phyloP scores from a whole-genome alignment of 2,113 vertebrate species.

The Muntiacus muntjak region DNA sequence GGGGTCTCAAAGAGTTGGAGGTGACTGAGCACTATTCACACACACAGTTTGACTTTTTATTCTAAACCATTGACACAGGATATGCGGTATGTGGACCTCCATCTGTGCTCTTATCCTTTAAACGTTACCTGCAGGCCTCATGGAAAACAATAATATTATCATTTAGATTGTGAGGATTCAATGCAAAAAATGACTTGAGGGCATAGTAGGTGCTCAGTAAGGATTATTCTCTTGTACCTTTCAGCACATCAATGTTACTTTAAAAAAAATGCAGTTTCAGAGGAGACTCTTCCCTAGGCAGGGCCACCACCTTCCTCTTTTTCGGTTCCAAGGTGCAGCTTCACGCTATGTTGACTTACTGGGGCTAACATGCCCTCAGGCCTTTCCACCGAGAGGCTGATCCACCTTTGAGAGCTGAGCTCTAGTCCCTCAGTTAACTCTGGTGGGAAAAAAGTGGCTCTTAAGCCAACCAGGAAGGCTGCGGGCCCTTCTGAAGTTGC shows the following conservation, averaged over 20 bases:
- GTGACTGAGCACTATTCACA: background rate
- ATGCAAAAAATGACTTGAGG: background rate
- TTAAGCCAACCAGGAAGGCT: slow-evolving; percentile 32
- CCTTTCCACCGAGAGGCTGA: background rate
- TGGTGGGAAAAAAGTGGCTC: background rate
- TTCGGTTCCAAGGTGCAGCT: background rate
- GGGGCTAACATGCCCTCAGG: background rate
- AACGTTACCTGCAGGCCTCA: background rate
- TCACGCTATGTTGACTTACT: background rate
- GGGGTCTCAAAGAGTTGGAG: background rate
- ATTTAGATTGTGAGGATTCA: background rate
- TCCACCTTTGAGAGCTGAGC: background rate
- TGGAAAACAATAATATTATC: background rate
- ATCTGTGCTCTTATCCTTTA: background rate
- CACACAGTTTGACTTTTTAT: background rate
- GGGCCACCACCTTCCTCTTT: background rate
- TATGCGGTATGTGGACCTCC: background rate
- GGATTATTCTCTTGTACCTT: background rate
- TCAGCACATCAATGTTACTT: background rate
- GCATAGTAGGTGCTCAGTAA: background rate
- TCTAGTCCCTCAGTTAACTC: background rate
- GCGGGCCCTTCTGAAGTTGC: background rate
- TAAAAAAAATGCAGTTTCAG: background rate
- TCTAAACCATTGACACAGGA: background rate
- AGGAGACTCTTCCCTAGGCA: background rate